Percentiles rank a stretch among this genome's conserved stretches.
Evolutionary conservation across 2,797 vertebrate genomes (phyloP).

Genomic region (Rhadinocentrus ornatus): DNA sequence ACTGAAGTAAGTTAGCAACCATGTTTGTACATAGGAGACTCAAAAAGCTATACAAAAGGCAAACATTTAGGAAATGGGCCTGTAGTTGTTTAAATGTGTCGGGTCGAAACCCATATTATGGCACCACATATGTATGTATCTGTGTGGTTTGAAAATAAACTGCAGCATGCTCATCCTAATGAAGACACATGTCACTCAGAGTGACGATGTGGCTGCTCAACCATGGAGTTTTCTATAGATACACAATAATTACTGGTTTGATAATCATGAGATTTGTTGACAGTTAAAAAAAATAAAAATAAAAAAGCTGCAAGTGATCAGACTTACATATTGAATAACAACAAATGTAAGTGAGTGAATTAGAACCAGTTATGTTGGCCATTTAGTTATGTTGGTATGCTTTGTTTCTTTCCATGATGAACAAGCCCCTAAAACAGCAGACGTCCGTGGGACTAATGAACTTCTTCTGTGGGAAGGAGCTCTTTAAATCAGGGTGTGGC

Average conservation of each 20-base stretch:
- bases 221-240: neutral
- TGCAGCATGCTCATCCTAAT: conserved; percentile 6
- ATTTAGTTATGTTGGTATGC: too few species aligned
- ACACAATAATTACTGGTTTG: conserved; percentile 5
- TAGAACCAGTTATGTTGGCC: conserved; percentile 25
- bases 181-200: conserved; percentile 18
- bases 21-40: neutral
- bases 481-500: conserved; percentile 57
- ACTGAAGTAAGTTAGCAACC: neutral
- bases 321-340: conserved; percentile 24
- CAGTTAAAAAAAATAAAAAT: neutral
- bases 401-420: conserved; percentile 14
- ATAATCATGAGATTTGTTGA: conserved; percentile 15
- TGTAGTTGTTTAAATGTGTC: conserved; percentile 2
- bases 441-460: conserved; percentile 47
- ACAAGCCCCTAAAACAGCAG: conserved; percentile 26
- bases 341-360: conserved; percentile 41
- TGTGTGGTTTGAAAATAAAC: conserved; percentile 12
- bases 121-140: conserved; percentile 1
- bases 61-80: neutral
- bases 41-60: neutral
- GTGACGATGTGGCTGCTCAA: neutral
- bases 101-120: conserved; percentile 6
- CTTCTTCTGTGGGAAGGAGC: conserved; percentile 49
- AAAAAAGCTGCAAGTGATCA: neutral